Conservation (phyloP, 2,113 vertebrate genomes). For the Lophura nycthemera region DNA sequence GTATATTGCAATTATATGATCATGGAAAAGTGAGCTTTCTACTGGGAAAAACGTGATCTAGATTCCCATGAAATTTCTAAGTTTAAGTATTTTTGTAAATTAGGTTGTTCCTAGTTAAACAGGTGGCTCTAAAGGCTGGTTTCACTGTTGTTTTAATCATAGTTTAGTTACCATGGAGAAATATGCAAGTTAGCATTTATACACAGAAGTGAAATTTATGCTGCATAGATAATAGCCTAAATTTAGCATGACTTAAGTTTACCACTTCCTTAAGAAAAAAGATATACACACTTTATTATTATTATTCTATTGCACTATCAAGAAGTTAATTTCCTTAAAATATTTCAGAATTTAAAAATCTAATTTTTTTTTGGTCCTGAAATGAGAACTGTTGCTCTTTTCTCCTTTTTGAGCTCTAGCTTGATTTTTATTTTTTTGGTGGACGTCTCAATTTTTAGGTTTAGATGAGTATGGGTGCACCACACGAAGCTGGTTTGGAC, state of each 20-base stretch:
- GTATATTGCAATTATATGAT: constrained; percentile 74
- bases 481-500: constrained; percentile 26
- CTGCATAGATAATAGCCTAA: constrained; percentile 89
- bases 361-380: constrained; percentile 42
- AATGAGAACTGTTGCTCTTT: neutral
- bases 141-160: constrained; percentile 90
- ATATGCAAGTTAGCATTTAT: constrained; percentile 89
- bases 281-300: constrained; percentile 73
- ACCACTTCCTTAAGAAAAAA: constrained; percentile 84
- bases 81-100: constrained; percentile 85
- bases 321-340: constrained; percentile 78
- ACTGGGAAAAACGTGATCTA: constrained; percentile 73
- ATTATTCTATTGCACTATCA: constrained; percentile 75
- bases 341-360: constrained; percentile 65
- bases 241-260: constrained; percentile 88
- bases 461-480: neutral
- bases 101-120: constrained; percentile 86
- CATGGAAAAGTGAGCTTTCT: constrained; percentile 78
- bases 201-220: constrained; percentile 90
- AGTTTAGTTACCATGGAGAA: constrained; percentile 91
- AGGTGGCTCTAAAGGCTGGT: constrained; percentile 86
- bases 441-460: neutral
- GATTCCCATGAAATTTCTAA: constrained; percentile 81
- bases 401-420: neutral
- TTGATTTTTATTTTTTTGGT: neutral